These are phyloP conservation scores for Epinephelus lanceolatus DNA, from an alignment of 2,113 vertebrate species.

Conservation along the genomic window DNA sequence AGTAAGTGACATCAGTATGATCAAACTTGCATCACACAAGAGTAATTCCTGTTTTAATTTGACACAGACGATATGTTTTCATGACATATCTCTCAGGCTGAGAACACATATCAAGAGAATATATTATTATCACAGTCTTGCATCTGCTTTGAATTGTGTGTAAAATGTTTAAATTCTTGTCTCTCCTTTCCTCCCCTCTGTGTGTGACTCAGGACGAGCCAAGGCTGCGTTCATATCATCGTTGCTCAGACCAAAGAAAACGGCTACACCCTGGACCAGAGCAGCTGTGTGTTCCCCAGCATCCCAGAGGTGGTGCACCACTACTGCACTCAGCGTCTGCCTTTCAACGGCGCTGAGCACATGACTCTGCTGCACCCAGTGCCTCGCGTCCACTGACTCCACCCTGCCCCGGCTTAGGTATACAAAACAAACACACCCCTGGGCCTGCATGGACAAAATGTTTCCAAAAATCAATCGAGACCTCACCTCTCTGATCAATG, in stretches of 20 bases:
- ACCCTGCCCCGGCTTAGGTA: background rate
- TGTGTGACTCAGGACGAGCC: conserved; percentile 87
- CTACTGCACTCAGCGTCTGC: conserved; percentile 89
- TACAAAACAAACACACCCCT: conserved; percentile 53
- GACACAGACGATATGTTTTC: background rate
- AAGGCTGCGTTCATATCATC: conserved; percentile 94
- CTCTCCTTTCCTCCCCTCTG: background rate
- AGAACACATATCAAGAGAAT: background rate
- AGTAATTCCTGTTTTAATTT: background rate
- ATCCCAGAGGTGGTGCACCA: conserved; percentile 91
- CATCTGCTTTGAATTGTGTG: background rate
- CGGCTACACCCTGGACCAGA: conserved; percentile 91
- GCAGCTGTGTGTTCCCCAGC: conserved; percentile 89
- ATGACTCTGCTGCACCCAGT: conserved; percentile 91
- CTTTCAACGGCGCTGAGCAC: conserved; percentile 92
- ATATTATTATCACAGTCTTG: background rate
- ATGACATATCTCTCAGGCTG: background rate
- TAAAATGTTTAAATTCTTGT: background rate
- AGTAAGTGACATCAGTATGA: background rate
- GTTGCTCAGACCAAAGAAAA: conserved; percentile 93
- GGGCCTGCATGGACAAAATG: conserved; percentile 8
- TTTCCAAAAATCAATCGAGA: conserved; percentile 6
- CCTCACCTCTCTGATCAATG: conserved; percentile 18
- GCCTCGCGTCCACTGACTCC: conserved; percentile 73
- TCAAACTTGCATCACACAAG: too few species aligned